Conservation (phyloP, 2,888 invertebrate species). For the Callosobruchus maculatus region DNA sequence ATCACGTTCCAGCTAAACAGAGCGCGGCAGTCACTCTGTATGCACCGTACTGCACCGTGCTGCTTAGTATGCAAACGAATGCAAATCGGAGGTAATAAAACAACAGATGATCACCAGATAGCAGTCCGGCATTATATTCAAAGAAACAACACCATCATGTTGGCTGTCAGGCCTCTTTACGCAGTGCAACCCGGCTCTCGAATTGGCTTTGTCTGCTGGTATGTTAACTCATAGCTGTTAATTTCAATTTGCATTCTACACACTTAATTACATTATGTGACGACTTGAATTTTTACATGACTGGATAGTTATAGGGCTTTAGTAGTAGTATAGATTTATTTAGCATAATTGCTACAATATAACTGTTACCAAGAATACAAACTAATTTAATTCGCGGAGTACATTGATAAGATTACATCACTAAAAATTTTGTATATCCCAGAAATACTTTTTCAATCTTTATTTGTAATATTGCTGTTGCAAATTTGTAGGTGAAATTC, state of each 20-base stretch:
- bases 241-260: not conserved
- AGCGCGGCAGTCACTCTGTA: not conserved
- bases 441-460: no score
- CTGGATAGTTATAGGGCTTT: not conserved
- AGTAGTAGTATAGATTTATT: no score
- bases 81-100: constrained; percentile 37
- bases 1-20: not conserved
- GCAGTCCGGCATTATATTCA: constrained; percentile 8
- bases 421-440: no score
- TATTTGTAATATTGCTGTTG: no score
- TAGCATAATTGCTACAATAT: no score
- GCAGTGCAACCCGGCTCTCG: not conserved
- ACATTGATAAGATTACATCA: no score
- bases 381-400: no score
- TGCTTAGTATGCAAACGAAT: constrained; percentile 32
- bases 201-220: not conserved
- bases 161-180: not conserved
- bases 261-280: not conserved
- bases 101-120: constrained; percentile 30
- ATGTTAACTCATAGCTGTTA: not conserved
- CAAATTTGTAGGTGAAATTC: no score
- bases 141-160: not conserved
- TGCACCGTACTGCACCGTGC: not conserved
- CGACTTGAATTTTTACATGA: not conserved
- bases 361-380: no score